Evolutionary conservation across 2,888 invertebrate species (phyloP).

Genomic region (Rhagonycha lutea): DNA sequence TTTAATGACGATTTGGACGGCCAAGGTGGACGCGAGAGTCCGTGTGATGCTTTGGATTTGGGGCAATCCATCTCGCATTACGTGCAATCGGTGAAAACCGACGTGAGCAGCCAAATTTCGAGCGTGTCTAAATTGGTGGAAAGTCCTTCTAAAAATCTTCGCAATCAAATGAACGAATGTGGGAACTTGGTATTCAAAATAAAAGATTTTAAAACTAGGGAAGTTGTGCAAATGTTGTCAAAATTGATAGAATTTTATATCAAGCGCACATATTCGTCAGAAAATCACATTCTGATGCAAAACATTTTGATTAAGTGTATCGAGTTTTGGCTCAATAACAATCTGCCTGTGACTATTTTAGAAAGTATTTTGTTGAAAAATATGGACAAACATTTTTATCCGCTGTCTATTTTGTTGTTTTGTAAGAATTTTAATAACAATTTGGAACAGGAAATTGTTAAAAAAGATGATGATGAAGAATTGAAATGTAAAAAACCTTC

Average conservation of each 20-base stretch:
- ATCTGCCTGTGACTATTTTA: slow-evolving; percentile 50
- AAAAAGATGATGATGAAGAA: slow-evolving; percentile 35
- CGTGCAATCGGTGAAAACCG: slow-evolving; percentile 49
- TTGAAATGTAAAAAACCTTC: slow-evolving; percentile 47
- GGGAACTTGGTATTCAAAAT: slow-evolving; percentile 39
- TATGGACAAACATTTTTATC: slow-evolving; percentile 56
- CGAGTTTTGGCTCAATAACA: slow-evolving; percentile 54
- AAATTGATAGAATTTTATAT: slow-evolving; percentile 53
- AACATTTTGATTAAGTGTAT: slow-evolving; percentile 54
- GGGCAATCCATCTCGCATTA: slow-evolving; percentile 51
- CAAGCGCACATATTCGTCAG: slow-evolving; percentile 50
- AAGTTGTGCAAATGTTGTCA: slow-evolving; percentile 49
- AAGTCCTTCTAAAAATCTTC: slow-evolving; percentile 25
- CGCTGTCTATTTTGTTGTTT: slow-evolving; percentile 53
- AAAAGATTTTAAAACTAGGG: slow-evolving; percentile 45
- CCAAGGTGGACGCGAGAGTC: slow-evolving; percentile 54
- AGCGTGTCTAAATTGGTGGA: slow-evolving; percentile 46
- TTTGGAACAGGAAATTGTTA: slow-evolving; percentile 48
- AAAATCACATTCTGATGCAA: slow-evolving; percentile 56
- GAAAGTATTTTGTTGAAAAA: slow-evolving; percentile 54
- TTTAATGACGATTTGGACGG: slow-evolving; percentile 54
- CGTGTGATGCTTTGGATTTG: slow-evolving; percentile 47
- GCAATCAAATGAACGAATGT: slow-evolving; percentile 23
- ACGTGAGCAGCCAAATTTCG: slow-evolving; percentile 43
- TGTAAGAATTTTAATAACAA: slow-evolving; percentile 54